Conservation (phyloP, 2,888 invertebrate species). For the Callyntrura sp. region DNA sequence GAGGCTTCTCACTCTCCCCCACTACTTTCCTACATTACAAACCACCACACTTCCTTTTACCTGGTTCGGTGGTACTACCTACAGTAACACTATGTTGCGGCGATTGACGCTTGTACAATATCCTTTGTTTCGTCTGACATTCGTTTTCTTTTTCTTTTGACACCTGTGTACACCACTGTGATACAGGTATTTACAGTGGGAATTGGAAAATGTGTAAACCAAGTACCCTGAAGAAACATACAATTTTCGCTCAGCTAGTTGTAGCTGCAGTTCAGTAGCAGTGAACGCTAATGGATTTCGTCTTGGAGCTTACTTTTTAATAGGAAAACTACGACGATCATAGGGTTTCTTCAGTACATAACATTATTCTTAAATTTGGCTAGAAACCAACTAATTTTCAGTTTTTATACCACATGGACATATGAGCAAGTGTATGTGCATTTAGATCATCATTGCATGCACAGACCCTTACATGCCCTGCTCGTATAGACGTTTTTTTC, state of each 20-base stretch:
- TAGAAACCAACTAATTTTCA: background rate
- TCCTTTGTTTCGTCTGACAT: conserved; percentile 33
- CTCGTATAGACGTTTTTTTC: no score
- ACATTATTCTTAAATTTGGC: background rate
- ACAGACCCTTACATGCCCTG: no score
- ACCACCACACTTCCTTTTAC: background rate
- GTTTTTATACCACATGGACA: background rate
- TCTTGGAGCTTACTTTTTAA: conserved; percentile 14
- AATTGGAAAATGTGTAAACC: conserved; percentile 42
- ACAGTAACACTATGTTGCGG: background rate
- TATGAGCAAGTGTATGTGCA: background rate
- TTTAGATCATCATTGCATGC: no score
- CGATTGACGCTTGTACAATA: conserved; percentile 36
- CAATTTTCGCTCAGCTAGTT: conserved; percentile 1
- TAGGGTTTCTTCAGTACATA: background rate
- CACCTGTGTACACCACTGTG: conserved; percentile 54
- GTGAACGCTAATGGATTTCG: conserved; percentile 50
- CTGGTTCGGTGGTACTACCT: background rate
- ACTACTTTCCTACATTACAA: background rate
- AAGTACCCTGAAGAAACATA: conserved; percentile 52
- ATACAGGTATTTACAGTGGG: conserved; percentile 6
- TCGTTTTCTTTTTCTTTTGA: conserved; percentile 64
- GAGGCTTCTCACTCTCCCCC: no score
- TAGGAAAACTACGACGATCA: conserved; percentile 28
- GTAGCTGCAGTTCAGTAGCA: no score